Conservation (phyloP, 2,113 vertebrate genomes). For the Anguilla japonica region DNA sequence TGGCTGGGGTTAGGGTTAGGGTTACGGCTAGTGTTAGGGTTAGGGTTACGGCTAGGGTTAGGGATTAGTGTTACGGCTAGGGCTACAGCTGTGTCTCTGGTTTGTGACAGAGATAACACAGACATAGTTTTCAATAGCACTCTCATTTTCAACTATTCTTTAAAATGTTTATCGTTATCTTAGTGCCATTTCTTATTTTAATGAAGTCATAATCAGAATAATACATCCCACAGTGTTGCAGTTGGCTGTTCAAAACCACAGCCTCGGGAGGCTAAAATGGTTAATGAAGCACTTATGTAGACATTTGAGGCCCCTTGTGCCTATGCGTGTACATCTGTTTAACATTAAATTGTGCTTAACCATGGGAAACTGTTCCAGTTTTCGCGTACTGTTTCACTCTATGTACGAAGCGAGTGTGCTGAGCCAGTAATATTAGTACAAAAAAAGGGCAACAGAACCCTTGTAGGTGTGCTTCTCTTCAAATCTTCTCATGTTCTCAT, state of each 20-base stretch:
- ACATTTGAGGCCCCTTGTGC: conserved; percentile 3
- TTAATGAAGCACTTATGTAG: conserved; percentile 11
- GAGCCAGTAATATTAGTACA: conserved; percentile 20
- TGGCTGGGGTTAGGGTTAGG: too few relatives aligned
- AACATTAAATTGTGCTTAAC: conserved; percentile 16
- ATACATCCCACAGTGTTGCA: neutral
- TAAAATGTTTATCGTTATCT: neutral
- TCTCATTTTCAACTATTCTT: neutral
- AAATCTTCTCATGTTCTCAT: neutral
- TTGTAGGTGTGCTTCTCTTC: conserved; percentile 6
- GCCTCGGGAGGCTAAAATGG: neutral
- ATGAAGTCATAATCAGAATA: neutral
- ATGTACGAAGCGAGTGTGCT: neutral
- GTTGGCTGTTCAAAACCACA: neutral
- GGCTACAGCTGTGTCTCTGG: neutral
- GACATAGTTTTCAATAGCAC: neutral
- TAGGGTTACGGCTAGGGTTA: too few relatives aligned
- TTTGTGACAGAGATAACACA: neutral
- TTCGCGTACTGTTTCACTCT: conserved; percentile 17
- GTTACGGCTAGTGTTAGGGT: too few relatives aligned
- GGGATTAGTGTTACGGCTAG: too few relatives aligned
- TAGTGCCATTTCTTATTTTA: neutral
- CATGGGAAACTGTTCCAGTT: conserved; percentile 24
- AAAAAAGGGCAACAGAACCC: neutral
- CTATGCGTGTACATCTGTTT: conserved; percentile 10